Evolutionary conservation across 2,113 vertebrate genomes (phyloP), one percentile per base, ranked within the genome.

Genomic region (Scortum barcoo): DNA sequence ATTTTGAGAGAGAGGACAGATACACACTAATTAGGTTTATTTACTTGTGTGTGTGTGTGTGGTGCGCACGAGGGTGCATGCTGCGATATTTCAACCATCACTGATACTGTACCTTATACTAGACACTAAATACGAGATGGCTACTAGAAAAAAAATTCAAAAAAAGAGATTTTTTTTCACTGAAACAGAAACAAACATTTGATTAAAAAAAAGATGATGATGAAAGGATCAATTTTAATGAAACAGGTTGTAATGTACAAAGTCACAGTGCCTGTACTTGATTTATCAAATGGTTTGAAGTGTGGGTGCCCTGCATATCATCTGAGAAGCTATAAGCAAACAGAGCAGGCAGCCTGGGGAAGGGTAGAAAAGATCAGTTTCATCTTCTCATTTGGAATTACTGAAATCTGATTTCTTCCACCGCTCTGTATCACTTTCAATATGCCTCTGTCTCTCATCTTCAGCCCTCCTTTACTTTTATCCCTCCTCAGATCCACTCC

Each of bases 381-480:
- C 57, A 72, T 78, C 33, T 62, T 80, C 76, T 80, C 42, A 75
- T 80, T 76, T 89, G 22, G 20, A 87, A 85, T 82, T 74, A 54
- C 24, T 78, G 28, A 42, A 84, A 73, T 86, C 30, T 44, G 70
- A 85, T 86, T 62, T 68, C 66, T 63, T 44, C 20, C 14, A 24
- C 22, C 9, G 24, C 38, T 57, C 36, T 30, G 24, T 26, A 44
- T 80, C 42, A 7, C 54, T 68, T 83, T 75, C 51, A 70, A 75
- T 78, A 56, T 4, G 42, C 33, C 28, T 40, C 67, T 76, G 66
- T 73, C 51, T 71, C 48, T 77, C 62, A 72, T 61, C 68, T 67
- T 73, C 60, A 54, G 38, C 54, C 30, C 38, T 66, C 4, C 50
- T 71, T 62, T 53, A 51, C 54, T 58, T 86, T 83, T 51, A 65